Evolutionary conservation across 2,888 invertebrate species (phyloP), one percentile per base, ranked within the genome.

Genomic region (Mimachlamys varia): DNA sequence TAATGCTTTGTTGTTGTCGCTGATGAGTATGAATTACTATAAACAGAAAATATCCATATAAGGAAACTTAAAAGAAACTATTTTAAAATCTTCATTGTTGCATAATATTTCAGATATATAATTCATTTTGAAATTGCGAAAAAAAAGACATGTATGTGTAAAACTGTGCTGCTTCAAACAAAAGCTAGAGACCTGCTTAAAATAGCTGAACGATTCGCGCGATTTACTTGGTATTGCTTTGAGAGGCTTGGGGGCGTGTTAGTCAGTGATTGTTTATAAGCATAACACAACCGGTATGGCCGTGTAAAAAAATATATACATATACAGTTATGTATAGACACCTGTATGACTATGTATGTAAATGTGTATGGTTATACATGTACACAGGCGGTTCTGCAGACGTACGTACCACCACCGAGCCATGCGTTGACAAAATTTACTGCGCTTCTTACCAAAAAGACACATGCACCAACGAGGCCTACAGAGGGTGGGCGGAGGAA

Each of bases 401-500:
- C 13, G 33, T 33, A 27, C 27, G 33, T 2, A 76, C 76, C 76
- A 76, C 76, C 12, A 76, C 22, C 76, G 76, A 76, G 76, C 76
- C 76, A 27, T 76, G 76, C 76, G 76, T 76, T 76, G 90, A 90
- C 88, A 90, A 27, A 10, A 15, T 58, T 38, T 33, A 94, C 89
- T 95, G 95, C 90, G 90, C 91, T 10, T 89, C 50, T 0, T 94
- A 94, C 76, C 94, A 93, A 15, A 89, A 89, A 17, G 91, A 90
- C 44, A 89, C 94, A 4, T 95, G 95, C 91, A 93, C 93, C 0
- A 76, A 76, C 76, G 10, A 33, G 33, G 90, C 92, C 22, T 95
- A 94, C 88, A 91, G 90, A 76, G 91, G 91, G 7, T 95, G 95
- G 95, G 92, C 95, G 0, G 90, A 91, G 33, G 76, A 88, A 27